phyloP scores from a whole-genome alignment of 2,113 vertebrate species.

The Xerus inauris region DNA sequence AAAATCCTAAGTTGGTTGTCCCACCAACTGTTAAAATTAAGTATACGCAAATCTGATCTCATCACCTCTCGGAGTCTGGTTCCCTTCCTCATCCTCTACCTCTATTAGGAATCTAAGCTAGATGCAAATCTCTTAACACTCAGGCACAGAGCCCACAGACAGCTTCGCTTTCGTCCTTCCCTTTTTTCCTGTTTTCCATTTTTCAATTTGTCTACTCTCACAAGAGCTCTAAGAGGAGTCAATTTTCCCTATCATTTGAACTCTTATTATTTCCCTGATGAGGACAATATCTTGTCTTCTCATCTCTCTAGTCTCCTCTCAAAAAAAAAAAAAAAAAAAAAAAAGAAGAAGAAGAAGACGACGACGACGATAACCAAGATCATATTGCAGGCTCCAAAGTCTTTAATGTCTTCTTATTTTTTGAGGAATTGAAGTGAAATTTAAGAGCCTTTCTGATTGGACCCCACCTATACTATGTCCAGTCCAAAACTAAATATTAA shows the following conservation, averaged over 20 bases:
- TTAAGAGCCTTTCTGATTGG: neutral
- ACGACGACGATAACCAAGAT: neutral
- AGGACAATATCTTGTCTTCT: neutral
- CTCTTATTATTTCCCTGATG: neutral
- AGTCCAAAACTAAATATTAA: neutral
- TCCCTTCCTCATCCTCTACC: neutral
- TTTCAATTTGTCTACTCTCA: neutral
- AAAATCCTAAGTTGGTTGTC: neutral
- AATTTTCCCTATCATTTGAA: neutral
- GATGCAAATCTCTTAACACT: neutral
- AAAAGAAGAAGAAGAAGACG: neutral
- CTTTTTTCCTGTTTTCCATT: neutral
- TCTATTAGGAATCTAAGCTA: neutral
- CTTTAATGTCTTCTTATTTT: neutral
- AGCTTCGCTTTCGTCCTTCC: neutral
- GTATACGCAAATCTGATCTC: neutral
- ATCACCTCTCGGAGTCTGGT: neutral
- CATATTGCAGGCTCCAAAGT: neutral
- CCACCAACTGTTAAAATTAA: neutral
- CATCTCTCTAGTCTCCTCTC: neutral
- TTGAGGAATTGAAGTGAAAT: slow-evolving; percentile 5
- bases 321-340: neutral
- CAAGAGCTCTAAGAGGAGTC: neutral
- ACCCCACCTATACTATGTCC: neutral
- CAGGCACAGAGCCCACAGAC: neutral